Evolutionary conservation across 1,140 invertebrate genomes (phyloP).

Genomic region (Drosophila ficusphila): DNA sequence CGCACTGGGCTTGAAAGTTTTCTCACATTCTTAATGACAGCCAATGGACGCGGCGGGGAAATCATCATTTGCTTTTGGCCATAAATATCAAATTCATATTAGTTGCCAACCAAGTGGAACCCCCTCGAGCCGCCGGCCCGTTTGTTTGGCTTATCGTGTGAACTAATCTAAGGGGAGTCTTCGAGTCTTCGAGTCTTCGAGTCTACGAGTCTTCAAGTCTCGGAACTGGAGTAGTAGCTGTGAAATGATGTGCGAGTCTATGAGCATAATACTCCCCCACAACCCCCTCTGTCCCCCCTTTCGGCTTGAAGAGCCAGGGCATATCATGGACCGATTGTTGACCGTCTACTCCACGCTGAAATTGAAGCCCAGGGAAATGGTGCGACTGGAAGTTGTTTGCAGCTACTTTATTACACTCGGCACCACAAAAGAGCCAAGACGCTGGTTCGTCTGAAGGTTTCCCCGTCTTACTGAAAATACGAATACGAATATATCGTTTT

Average conservation of each 20-base stretch:
- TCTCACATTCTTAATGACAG: slow-evolving; percentile 47
- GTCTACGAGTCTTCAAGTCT: slow-evolving; percentile 5
- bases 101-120: slow-evolving; percentile 68
- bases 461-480: not conserved
- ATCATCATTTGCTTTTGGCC: slow-evolving; percentile 50
- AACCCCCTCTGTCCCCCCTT: not conserved
- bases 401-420: slow-evolving; percentile 70
- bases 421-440: slow-evolving; percentile 54
- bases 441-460: slow-evolving; percentile 11
- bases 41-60: slow-evolving; percentile 18
- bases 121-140: slow-evolving; percentile 28
- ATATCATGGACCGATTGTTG: slow-evolving; percentile 68
- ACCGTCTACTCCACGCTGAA: slow-evolving; percentile 58
- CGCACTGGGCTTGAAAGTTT: slow-evolving; percentile 24
- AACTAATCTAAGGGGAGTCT: slow-evolving; percentile 64
- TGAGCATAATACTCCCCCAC: slow-evolving; percentile 62
- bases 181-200: slow-evolving; percentile 12
- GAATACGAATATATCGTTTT: slow-evolving; percentile 14
- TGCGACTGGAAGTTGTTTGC: slow-evolving; percentile 35
- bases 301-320: not conserved
- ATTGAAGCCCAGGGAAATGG: slow-evolving; percentile 70
- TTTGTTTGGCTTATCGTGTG: slow-evolving; percentile 75
- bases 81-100: slow-evolving; percentile 66
- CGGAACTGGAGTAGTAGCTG: slow-evolving; percentile 37
- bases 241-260: slow-evolving; percentile 73